phyloP scores from a whole-genome alignment of 2,888 invertebrate species.

The Marasmarcha lunaedactyla region DNA sequence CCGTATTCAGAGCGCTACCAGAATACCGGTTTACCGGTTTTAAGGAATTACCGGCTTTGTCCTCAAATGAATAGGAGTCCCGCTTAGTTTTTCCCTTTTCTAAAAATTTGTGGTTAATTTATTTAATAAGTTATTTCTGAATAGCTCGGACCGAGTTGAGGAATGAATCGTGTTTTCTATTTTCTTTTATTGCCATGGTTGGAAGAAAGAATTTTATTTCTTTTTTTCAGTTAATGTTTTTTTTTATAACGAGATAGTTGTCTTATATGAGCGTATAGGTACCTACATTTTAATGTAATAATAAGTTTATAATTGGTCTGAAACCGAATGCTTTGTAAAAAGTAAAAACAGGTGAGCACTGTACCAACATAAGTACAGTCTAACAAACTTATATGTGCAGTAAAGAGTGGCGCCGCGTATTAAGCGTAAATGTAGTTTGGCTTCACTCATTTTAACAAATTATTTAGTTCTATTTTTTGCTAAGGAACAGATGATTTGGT shows the following conservation, averaged over 20 bases:
- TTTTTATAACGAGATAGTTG: slow-evolving; percentile 10
- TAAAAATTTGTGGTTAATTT: slow-evolving; percentile 62
- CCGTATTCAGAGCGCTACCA: slow-evolving; percentile 35
- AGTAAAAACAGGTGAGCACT: no score
- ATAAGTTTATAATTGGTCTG: no score
- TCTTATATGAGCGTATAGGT: no score
- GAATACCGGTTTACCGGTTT: slow-evolving; percentile 40
- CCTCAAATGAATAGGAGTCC: slow-evolving; percentile 32
- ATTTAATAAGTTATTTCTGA: slow-evolving; percentile 66
- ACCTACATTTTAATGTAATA: no score
- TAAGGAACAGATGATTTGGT: no score
- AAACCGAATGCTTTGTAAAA: no score
- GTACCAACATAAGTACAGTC: no score
- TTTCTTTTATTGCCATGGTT: slow-evolving; percentile 27
- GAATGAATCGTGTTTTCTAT: slow-evolving; percentile 54
- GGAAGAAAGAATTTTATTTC: slow-evolving; percentile 12
- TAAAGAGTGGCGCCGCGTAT: no score
- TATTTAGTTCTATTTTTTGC: no score
- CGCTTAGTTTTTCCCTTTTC: slow-evolving; percentile 59
- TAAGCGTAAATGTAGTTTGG: no score
- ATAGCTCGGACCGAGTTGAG: slow-evolving; percentile 40
- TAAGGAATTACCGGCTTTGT: slow-evolving; percentile 61
- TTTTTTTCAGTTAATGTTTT: slow-evolving; percentile 21
- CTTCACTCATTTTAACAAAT: no score
- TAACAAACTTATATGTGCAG: no score